Base-by-base conservation (phyloP, 2,113 vertebrate genomes). In the Cynopterus brachyotis region DNA sequence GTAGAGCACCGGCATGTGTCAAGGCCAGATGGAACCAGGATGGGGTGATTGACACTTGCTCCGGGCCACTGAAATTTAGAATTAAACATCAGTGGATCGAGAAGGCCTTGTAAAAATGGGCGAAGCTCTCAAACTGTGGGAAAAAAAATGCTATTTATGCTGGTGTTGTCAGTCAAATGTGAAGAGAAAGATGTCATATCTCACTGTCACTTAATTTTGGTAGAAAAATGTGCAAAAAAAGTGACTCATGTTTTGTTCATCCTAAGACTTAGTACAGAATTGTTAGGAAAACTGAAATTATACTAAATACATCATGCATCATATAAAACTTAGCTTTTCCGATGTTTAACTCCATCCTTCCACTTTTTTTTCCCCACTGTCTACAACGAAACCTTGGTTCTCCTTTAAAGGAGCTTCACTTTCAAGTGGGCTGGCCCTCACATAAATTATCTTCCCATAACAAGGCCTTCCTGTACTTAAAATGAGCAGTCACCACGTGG, bases 61-160 rank as follows among this genome's bases (percentile, higher is more conserved):
- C 55, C 22, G 28, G 24, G 40, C 6, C 42, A 37, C n/a, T 17
- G 4, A 76, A 76, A 70, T 35, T 69, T 84, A 64, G 37, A 50
- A 86, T 37, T 95, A 45, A 85, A 26, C 40, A 82, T 81, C 37
- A 57, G 0, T 32, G 50, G 72, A 16, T 62, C 66, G 32, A 80
- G 79, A 62, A 12, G 5, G 9, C 5, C 67, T 64, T 64, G 62
- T 9, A 20, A 90, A 92, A 82, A 26, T 3, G 24, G 28, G 6
- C 55, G 75, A 96, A n/a, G 78, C 9, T 81, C 72, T 95, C 92
- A 55, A 85, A 86, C 35, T 64, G 45, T 67, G 57, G 59, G 64
- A 72, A 67, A 85, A 76, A 12, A 45, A 86, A 79, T 45, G 11
- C 35, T 73, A 40, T 62, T 55, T 20, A 53, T 20, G 37, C 59